phyloP scores from a whole-genome alignment of 2,113 vertebrate genomes.

The Odontesthes bonariensis region DNA sequence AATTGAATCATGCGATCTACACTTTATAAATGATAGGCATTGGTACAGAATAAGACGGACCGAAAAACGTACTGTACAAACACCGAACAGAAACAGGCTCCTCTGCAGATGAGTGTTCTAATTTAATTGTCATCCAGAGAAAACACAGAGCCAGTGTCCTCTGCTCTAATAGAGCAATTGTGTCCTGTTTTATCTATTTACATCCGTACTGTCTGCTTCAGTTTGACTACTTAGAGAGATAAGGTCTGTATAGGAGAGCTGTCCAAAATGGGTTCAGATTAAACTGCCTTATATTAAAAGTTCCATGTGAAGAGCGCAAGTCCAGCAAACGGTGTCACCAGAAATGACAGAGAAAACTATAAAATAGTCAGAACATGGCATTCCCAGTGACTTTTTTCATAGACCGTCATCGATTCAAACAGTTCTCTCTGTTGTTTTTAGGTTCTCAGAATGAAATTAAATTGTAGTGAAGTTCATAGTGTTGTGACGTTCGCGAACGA shows the following conservation, averaged over 20 bases:
- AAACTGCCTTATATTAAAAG: not conserved
- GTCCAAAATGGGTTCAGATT: conserved; percentile 24
- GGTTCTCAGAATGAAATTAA: not conserved
- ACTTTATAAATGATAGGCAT: conserved; percentile 4
- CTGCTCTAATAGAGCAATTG: conserved; percentile 59
- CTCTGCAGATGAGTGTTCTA: conserved; percentile 25
- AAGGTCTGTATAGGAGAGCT: conserved; percentile 4
- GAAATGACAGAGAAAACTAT: not conserved
- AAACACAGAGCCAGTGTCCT: conserved; percentile 33
- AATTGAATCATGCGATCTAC: not conserved
- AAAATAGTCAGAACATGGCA: not conserved
- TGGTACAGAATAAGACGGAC: conserved; percentile 8
- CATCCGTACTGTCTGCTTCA: conserved; percentile 29
- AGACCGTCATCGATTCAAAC: not conserved
- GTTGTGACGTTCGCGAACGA: too few species aligned
- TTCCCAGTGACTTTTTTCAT: not conserved
- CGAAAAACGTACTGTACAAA: not conserved
- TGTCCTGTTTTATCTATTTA: conserved; percentile 67
- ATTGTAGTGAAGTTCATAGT: not conserved
- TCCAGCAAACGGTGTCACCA: not conserved
- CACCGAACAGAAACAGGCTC: conserved; percentile 41
- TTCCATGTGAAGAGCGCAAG: not conserved
- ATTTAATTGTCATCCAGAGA: too few species aligned
- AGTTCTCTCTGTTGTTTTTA: too few species aligned
- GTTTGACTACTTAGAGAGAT: conserved; percentile 23